Percentiles rank a stretch among this genome's conserved stretches.
Evolutionary conservation across 2,113 vertebrate genomes (phyloP).

Genomic region (Pseudopipra pipra): DNA sequence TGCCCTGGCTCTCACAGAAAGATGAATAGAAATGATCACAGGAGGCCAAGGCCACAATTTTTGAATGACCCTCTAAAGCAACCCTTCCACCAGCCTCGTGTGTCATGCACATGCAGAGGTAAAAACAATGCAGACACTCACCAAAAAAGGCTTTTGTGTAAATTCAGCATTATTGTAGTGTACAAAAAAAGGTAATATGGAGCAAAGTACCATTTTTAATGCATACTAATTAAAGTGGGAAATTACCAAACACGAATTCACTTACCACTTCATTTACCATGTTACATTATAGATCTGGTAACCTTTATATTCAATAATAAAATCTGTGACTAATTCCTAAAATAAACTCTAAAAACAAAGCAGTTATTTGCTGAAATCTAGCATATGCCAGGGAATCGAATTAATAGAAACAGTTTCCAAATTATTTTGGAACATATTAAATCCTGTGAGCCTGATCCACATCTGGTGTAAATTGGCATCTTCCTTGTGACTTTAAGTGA

Average conservation of each 20-base stretch:
- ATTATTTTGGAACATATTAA: background rate
- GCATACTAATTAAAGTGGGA: slow-evolving; percentile 18
- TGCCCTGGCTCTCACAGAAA: background rate
- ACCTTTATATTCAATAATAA: slow-evolving; percentile 56
- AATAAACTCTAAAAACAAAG: slow-evolving; percentile 15
- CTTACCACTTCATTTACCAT: slow-evolving; percentile 49
- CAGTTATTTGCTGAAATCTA: background rate
- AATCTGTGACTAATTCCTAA: slow-evolving; percentile 12
- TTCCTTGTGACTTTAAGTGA: background rate
- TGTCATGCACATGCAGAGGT: accelerated
- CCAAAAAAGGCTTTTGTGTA: background rate
- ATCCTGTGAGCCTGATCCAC: background rate
- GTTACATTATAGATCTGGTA: slow-evolving; percentile 27
- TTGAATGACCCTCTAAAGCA: background rate
- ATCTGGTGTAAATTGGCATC: background rate
- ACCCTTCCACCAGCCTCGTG: background rate
- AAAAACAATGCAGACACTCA: background rate
- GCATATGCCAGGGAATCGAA: background rate
- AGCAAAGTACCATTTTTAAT: slow-evolving; percentile 9
- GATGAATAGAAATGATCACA: background rate
- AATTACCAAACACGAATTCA: slow-evolving; percentile 39
- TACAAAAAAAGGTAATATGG: background rate
- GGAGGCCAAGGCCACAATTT: background rate
- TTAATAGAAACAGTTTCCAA: background rate
- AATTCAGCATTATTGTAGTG: background rate